These are phyloP conservation scores for Zosterops pallidus DNA, from an alignment of 2,113 vertebrate species.

Conservation along the genomic window DNA sequence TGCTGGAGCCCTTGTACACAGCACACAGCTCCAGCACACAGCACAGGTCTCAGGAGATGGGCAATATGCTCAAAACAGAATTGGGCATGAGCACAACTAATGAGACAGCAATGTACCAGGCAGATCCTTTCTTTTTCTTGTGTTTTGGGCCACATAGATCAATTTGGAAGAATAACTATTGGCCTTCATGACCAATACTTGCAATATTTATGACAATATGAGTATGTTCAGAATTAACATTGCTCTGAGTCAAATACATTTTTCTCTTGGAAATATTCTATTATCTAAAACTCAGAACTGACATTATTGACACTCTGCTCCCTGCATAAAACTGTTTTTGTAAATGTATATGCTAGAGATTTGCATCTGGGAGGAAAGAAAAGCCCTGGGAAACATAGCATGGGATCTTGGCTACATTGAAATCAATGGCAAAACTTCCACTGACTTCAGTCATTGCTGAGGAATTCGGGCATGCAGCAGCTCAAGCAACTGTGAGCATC, in stretches of 20 bases:
- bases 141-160: fast-evolving
- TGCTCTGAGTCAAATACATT: neutral
- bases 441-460: neutral
- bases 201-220: neutral
- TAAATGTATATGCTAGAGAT: neutral
- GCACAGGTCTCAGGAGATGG: neutral
- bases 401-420: neutral
- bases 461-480: neutral
- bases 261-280: neutral
- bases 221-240: neutral
- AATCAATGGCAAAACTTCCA: neutral
- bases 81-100: neutral
- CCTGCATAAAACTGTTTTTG: neutral
- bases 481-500: neutral
- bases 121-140: neutral
- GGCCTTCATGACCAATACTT: neutral
- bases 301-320: neutral
- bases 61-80: neutral
- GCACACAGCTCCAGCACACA: neutral
- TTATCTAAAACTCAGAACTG: neutral
- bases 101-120: neutral
- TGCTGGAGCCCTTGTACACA: neutral
- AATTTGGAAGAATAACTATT: neutral
- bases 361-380: neutral
- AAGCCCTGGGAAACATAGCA: neutral